phyloP scores from a whole-genome alignment of 2,113 vertebrate genomes.

The Eira barbara region DNA sequence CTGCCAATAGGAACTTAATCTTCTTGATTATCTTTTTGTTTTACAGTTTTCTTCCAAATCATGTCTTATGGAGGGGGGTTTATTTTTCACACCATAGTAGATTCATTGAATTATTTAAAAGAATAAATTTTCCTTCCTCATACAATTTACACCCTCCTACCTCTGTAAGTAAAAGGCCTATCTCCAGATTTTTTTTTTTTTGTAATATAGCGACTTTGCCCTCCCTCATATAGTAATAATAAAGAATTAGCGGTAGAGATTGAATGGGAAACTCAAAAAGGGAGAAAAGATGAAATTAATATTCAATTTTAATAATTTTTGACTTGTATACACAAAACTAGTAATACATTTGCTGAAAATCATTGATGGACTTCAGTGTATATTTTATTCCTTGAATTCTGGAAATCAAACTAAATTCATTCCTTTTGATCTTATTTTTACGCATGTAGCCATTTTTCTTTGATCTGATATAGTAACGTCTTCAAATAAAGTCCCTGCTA shows the following conservation, averaged over 20 bases:
- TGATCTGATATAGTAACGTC: not conserved
- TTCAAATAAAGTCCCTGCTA: slow-evolving; percentile 19
- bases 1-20: not conserved
- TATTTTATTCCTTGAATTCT: slow-evolving; percentile 44
- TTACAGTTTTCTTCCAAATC: not conserved
- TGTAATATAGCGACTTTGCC: not conserved
- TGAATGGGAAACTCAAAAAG: not conserved
- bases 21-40: not conserved
- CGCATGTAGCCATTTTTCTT: slow-evolving; percentile 33
- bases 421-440: slow-evolving; percentile 52
- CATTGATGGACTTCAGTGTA: not conserved
- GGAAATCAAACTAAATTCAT: slow-evolving; percentile 55
- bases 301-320: slow-evolving; percentile 7
- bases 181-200: not conserved
- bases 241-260: not conserved
- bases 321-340: not conserved
- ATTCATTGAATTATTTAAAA: not conserved
- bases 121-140: not conserved
- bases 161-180: not conserved
- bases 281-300: not conserved
- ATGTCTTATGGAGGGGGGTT: not conserved
- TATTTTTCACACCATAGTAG: not conserved
- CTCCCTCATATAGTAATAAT: not conserved
- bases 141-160: not conserved
- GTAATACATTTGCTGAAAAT: slow-evolving; percentile 34